Evolutionary conservation across 2,113 vertebrate genomes (phyloP), one percentile per base, ranked within the genome.

Genomic region (Macrotus californicus): DNA sequence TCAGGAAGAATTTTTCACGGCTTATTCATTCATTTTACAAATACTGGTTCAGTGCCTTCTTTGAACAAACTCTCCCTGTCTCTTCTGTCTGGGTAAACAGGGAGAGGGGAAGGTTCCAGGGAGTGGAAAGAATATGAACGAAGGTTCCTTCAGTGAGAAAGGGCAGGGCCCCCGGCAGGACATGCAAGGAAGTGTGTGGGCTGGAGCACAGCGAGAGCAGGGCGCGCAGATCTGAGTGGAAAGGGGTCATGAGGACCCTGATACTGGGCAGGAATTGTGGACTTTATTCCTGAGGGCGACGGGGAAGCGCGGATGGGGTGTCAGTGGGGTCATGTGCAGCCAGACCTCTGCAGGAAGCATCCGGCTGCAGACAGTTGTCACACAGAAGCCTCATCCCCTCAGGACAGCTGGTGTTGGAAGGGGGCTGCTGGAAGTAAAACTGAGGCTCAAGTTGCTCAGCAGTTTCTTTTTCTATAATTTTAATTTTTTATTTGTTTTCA

Each of bases 171-270:
- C 9, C 5, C 19, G 59, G 76, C 31, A 26, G 39, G 22, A 41
- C 52, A 10, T 22, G 19, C 39, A 7, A 15, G 31, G 67, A 31
- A 22, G 43, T 36, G 15, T 6, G 7, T 1, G 59, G 39, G 15
- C 22, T 22, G 34, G 56, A 12, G 41, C 15, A 7, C 18, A 50
- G 9, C 22, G 0, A 12, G n/a, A 59, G 56, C 11, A 24, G 39
- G 70, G 31, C 13, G 29, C 1, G 3, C 34, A 36, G 19, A 19
- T 13, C 66, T 24, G 6, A 61, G 36, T 19, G 22, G 15, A 22
- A 43, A 59, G 14, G 6, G 26, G 31, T 11, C 7, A 14, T 0
- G 7, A 2, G n/a, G 43, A 24, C 19, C 7, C 3, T 13, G 31
- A 19, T 1, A 18, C 4, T 39, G 64, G 19, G n/a, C 29, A 43